Conservation (phyloP, 2,113 vertebrate genomes). For the Seriola dumerili region DNA sequence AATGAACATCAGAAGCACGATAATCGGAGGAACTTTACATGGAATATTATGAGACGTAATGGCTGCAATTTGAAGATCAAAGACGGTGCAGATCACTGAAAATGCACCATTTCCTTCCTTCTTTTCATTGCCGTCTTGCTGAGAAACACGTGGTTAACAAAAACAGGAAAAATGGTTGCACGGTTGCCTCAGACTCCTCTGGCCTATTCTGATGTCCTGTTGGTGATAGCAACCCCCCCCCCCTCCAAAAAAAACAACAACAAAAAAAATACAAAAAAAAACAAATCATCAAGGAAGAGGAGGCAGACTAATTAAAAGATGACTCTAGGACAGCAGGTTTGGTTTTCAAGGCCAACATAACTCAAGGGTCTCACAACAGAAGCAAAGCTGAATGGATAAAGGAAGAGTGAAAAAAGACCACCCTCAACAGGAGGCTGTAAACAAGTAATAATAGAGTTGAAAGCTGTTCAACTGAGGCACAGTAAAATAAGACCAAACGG, state of each 20-base stretch:
- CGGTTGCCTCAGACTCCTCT: conserved; percentile 17
- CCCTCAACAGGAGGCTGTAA: conserved; percentile 31
- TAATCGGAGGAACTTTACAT: conserved; percentile 63
- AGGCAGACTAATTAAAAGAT: conserved; percentile 55
- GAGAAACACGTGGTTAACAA: background rate
- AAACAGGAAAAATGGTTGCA: background rate
- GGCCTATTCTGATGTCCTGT: conserved; percentile 52
- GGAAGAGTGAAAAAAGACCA: conserved; percentile 34
- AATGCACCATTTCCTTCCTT: conserved; percentile 46
- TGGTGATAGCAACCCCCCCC: background rate
- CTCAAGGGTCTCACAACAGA: conserved; percentile 48
- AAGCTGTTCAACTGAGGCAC: conserved; percentile 15
- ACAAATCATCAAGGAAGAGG: conserved; percentile 30
- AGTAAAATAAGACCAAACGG: conserved; percentile 3
- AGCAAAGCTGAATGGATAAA: conserved; percentile 32
- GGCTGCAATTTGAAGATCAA: conserved; percentile 74
- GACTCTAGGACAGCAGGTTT: conserved; percentile 51
- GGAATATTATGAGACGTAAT: conserved; percentile 61
- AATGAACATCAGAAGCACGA: conserved; percentile 55
- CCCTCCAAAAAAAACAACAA: background rate
- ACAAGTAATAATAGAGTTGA: conserved; percentile 45
- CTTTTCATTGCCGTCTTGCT: conserved; percentile 22
- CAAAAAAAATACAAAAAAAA: background rate
- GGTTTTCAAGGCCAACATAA: conserved; percentile 57
- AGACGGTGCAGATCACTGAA: conserved; percentile 55